Conservation (phyloP, 2,113 vertebrate genomes). For the Morone saxatilis region DNA sequence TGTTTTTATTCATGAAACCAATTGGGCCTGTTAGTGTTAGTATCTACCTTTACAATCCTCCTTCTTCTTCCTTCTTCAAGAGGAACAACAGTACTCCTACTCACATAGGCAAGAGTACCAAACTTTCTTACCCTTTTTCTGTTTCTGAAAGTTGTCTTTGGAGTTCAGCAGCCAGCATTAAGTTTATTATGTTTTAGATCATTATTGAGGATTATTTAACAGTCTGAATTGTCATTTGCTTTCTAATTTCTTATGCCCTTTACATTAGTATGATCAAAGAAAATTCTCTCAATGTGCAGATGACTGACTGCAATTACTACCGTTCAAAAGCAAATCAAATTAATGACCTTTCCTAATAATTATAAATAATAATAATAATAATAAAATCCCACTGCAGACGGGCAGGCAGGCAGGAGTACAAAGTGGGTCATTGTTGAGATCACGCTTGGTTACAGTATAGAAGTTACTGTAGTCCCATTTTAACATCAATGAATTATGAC, state of each 20-base stretch:
- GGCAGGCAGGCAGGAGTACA: background rate
- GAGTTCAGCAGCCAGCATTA: background rate
- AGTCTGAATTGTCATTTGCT: background rate
- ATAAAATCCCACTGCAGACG: background rate
- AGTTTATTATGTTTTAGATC: background rate
- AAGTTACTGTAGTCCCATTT: background rate
- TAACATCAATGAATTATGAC: background rate
- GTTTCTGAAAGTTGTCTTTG: background rate
- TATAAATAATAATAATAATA: background rate
- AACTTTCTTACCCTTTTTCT: too few species aligned
- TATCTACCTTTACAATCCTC: too few species aligned
- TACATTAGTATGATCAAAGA: background rate
- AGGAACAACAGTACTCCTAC: too few species aligned
- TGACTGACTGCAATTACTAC: constrained; percentile 21
- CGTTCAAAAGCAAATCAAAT: constrained; percentile 25
- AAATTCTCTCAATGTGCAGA: background rate
- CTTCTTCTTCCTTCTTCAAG: too few species aligned
- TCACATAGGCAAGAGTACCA: too few species aligned
- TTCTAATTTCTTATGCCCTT: background rate
- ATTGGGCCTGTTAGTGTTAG: too few species aligned
- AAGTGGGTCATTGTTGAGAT: constrained; percentile 1
- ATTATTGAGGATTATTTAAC: background rate
- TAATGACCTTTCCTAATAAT: constrained; percentile 6
- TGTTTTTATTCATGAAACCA: too few species aligned
- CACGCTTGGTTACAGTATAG: background rate